These are phyloP conservation scores for Mesorhabditis spiculigera DNA, from an alignment of 2,888 invertebrate genomes.

Conservation along the genomic window DNA sequence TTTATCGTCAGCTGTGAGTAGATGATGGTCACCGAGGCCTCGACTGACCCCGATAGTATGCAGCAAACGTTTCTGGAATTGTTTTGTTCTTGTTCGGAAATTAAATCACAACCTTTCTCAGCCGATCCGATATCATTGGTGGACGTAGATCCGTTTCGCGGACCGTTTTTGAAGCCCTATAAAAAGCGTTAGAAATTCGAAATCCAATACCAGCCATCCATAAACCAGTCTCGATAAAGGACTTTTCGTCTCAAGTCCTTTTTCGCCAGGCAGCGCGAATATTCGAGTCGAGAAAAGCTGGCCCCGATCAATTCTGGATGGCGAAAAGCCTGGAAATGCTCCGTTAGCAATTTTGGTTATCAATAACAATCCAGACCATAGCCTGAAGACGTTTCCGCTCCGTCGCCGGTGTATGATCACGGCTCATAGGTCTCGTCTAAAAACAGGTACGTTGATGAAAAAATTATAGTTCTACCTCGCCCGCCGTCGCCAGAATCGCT, in stretches of 20 bases:
- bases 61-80: slow-evolving; percentile 67
- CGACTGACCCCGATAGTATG: slow-evolving; percentile 80
- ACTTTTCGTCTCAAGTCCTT: slow-evolving; percentile 73
- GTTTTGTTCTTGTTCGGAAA: background rate
- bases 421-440: slow-evolving; percentile 29
- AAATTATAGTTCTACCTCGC: slow-evolving; percentile 11
- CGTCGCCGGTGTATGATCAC: slow-evolving; percentile 73
- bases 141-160: slow-evolving; percentile 72
- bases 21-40: slow-evolving; percentile 70
- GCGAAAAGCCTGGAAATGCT: slow-evolving; percentile 60
- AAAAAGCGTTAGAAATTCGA: slow-evolving; percentile 18
- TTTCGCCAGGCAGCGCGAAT: slow-evolving; percentile 69
- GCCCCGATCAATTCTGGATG: slow-evolving; percentile 67
- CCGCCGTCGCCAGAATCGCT: slow-evolving; percentile 38
- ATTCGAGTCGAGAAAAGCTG: slow-evolving; percentile 74
- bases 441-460: background rate
- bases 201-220: slow-evolving; percentile 72
- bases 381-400: slow-evolving; percentile 69
- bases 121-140: slow-evolving; percentile 76
- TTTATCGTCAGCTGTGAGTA: slow-evolving; percentile 72
- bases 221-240: slow-evolving; percentile 74
- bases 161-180: slow-evolving; percentile 71
- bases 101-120: slow-evolving; percentile 69
- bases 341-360: background rate
- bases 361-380: slow-evolving; percentile 51